Evolutionary conservation across 2,797 vertebrate species (phyloP), one percentile per base, ranked within the genome.

Genomic region (Sebastolobus alascanus): DNA sequence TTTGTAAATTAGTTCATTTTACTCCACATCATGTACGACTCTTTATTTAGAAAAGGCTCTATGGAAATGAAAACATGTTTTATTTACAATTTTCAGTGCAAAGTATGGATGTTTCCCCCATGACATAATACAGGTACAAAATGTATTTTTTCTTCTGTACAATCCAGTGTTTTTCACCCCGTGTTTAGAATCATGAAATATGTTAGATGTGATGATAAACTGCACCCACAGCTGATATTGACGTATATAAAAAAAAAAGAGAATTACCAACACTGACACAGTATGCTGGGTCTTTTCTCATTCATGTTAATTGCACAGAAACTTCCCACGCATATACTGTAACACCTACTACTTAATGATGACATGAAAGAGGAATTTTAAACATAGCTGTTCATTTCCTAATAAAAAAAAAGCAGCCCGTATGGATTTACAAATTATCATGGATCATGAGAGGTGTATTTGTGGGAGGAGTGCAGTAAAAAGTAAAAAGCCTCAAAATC

Each of bases 251-350:
- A 25, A 84, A 84, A 35, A 66, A 61, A 43, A 68, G 13, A 64
- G n/a, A 84, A 75, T 69, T 58, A 60, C 43, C 29, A 80, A 72
- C 31, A 61, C 68, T 81, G 73, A 82, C 71, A 66, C n/a, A 95
- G 95, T 96, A 95, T 83, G 85, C 80, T 77, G 81, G 95, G 96
- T 96, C 96, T 96, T 95, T 79, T 82, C 95, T 96, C 96, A 96
- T 97, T 96, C 95, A 96, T 96, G 96, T 97, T 97, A 97, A 97
- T 97, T 97, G 96, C 96, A 97, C 96, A 96, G 95, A 96, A 97
- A 96, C 96, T 96, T 96, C 97, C 96, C 96, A 97, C 96, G 94
- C 97, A 96, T 94, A 96, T 95, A 25, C 25, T 25, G 25, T 25
- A 96, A 96, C 96, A 97, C 96, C 96, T 96, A 97, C 96, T 95